Evolutionary conservation across 2,113 vertebrate genomes (phyloP), one percentile per base, ranked within the genome.

Genomic region (Heterotis niloticus): DNA sequence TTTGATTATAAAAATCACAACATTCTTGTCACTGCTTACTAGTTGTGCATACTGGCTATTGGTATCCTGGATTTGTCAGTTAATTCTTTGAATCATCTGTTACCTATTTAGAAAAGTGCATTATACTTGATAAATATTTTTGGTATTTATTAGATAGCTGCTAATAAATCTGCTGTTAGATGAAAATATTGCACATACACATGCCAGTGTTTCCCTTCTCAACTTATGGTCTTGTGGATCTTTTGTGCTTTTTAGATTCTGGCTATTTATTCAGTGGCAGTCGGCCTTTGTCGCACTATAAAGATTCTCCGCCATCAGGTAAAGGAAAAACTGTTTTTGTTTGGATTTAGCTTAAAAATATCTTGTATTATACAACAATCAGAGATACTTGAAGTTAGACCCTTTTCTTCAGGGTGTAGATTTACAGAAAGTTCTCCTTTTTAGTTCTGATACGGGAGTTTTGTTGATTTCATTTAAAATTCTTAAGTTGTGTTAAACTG

Each of bases 201-300:
- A 62, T 34, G 57, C 20, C 9, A 52, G 56, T 75, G 28, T 75
- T 34, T 20, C 34, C 34, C 34, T 44, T 2, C 2, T 7, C 7
- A 44, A 44, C 34, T 44, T 44, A 2, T 44, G 34, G 34, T 7
- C 34, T 44, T 44, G 34, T 44, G 34, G 34, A 62, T 29, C n/a
- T 16, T 81, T 65, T 0, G 28, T 81, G 79, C 83, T 78, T 9
- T 72, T 59, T 80, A 99, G 97, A 95, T 90, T 98, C 97, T 0
- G 97, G 97, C n/a, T 97, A 94, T 76, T 88, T 99, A 87, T 99
- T 99, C 81, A 99, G 97, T 0, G 97, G 97, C 20, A 99, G 96
- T 83, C 93, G 94, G 5, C 96, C 95, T 0, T 88, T 93, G 0
- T 98, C 95, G 0, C 93, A 90, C 0, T 90, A 87, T 76, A 94